phyloP scores from a whole-genome alignment of 2,888 invertebrate species.

The Nematopogon swammerdamellus region DNA sequence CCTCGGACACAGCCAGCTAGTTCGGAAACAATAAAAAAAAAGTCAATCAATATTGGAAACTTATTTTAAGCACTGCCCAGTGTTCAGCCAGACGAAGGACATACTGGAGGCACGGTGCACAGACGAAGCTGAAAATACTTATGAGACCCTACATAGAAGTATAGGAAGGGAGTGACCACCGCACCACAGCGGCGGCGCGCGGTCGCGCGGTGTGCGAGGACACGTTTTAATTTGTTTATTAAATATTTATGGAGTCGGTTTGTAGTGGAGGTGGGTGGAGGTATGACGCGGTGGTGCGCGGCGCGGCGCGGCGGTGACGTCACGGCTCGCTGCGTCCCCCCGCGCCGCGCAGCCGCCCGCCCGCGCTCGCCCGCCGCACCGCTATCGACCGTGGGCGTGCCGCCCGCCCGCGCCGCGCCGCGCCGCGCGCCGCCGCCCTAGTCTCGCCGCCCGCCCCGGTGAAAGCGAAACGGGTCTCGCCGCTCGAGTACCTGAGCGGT shows the following conservation, averaged over 20 bases:
- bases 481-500: not conserved
- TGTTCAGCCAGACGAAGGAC: too few species aligned
- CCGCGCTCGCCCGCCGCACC: conserved; percentile 26
- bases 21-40: too few species aligned
- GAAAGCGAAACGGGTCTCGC: not conserved
- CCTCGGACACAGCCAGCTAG: too few species aligned
- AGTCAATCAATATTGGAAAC: too few species aligned
- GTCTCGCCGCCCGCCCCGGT: not conserved
- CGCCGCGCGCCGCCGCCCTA: conserved; percentile 9
- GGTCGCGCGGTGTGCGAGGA: not conserved
- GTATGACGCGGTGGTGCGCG: not conserved
- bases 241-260: not conserved
- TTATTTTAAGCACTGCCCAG: too few species aligned
- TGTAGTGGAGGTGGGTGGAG: not conserved
- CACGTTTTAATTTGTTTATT: not conserved
- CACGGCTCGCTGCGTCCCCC: not conserved
- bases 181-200: too few species aligned
- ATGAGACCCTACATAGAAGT: too few species aligned
- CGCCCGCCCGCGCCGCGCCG: conserved; percentile 22
- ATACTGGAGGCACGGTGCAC: too few species aligned
- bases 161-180: too few species aligned
- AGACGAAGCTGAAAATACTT: too few species aligned
- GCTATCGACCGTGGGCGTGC: conserved; percentile 12
- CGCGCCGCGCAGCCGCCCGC: conserved; percentile 19
- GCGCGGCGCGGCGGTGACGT: not conserved